Percentiles rank a stretch among this genome's conserved stretches.
Evolutionary conservation across 2,888 invertebrate species (phyloP).

Genomic region (Autographa pulchrina): DNA sequence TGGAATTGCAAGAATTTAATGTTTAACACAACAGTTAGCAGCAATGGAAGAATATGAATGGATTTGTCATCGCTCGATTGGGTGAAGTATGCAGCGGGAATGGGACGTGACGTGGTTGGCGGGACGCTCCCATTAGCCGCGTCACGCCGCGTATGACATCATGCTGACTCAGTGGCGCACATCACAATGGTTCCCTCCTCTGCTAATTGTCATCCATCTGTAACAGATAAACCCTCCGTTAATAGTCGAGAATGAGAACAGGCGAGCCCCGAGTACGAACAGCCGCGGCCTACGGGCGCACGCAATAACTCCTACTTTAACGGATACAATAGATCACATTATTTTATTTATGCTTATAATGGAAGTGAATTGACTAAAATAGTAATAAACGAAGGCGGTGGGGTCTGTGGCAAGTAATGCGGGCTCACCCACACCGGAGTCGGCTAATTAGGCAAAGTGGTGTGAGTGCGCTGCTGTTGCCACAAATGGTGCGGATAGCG

Average conservation of each 20-base stretch:
- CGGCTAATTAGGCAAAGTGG: slow-evolving; percentile 83
- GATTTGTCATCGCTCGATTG: slow-evolving; percentile 88
- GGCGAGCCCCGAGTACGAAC: slow-evolving; percentile 27
- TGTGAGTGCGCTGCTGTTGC: slow-evolving; percentile 73
- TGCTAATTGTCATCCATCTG: slow-evolving; percentile 73
- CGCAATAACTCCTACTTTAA: slow-evolving; percentile 36
- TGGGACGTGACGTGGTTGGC: slow-evolving; percentile 79
- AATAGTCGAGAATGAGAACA: slow-evolving; percentile 44
- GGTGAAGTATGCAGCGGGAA: slow-evolving; percentile 83
- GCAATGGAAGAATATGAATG: slow-evolving; percentile 83
- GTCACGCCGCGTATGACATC: slow-evolving; percentile 80
- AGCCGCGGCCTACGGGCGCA: slow-evolving; percentile 10
- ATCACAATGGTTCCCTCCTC: slow-evolving; percentile 68
- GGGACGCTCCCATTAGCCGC: slow-evolving; percentile 83
- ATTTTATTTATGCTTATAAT: slow-evolving; percentile 55
- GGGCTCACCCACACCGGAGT: slow-evolving; percentile 84
- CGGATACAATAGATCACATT: slow-evolving; percentile 66
- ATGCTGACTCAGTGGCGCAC: slow-evolving; percentile 81
- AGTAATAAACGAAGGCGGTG: slow-evolving; percentile 78
- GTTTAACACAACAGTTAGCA: slow-evolving; percentile 73
- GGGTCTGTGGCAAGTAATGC: slow-evolving; percentile 70
- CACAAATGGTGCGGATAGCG: slow-evolving; percentile 82
- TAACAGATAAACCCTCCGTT: slow-evolving; percentile 66
- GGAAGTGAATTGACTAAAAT: slow-evolving; percentile 60
- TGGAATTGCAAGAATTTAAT: slow-evolving; percentile 76